Base-by-base conservation (phyloP, 2,113 vertebrate genomes). In the Suricata suricatta region DNA sequence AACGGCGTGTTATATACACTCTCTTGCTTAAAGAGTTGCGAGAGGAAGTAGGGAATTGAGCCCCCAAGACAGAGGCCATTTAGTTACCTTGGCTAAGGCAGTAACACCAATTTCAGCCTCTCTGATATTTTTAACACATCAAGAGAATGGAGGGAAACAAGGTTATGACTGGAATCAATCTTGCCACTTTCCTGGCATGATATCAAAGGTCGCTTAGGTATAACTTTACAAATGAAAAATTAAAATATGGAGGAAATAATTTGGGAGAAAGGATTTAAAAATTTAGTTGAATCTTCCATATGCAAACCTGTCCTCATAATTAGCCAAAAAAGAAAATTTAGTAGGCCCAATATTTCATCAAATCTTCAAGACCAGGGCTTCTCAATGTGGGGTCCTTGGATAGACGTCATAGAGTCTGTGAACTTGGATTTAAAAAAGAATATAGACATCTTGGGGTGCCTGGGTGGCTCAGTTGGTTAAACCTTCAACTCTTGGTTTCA, bases 81-180 rank as follows among this genome's bases (percentile, higher is more conserved):
- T 47, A 85, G 69, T 88, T 71, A 76, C 38, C 44, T 82, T 90
- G 82, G 89, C 79, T 23, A 16, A 47, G 8, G 69, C 25, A 47
- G 38, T 5, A 41, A 50, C 19, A 52, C 82, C 80, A 83, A 52
- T 63, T 80, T 38, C 57, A 95, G 50, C 27, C 69, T 82, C 85
- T 94, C 76, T 92, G 96, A 94, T 95, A 95, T 83, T 95, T 66
- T 95, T 66, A 95, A 95, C 84, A 95, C 68, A 92, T 92, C 83
- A 92, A 95, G 87, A 96, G 88, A 88, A 96, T 76, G 47, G 66
- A 97, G 72, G 76, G 66, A 94, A 97, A 88, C n/a, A 85, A 69
- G 52, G 74, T 68, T 66, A 50, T 33, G 52, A 66, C 86, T 86
- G 35, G 81, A 93, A 80, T 90, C 35, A 66, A 41, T 25, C 79